Conservation (phyloP, 2,888 invertebrate species). For the Erebia palarica region DNA sequence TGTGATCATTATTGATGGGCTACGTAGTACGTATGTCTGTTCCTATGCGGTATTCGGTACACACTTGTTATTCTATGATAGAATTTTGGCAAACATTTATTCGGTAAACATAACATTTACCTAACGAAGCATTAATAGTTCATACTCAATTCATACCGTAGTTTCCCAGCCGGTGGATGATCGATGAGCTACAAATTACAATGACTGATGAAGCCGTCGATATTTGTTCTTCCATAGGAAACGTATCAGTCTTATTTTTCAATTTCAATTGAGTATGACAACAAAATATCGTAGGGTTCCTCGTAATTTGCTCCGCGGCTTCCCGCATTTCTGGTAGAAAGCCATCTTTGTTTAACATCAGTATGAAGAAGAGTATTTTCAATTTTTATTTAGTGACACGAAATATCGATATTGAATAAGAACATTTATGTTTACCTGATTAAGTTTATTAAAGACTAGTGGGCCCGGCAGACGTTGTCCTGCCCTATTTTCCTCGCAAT, state of each 20-base stretch:
- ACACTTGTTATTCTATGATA: not conserved
- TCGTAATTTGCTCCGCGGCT: too few relatives aligned
- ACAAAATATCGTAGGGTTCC: too few relatives aligned
- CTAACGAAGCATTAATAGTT: not conserved
- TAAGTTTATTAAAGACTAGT: too few relatives aligned
- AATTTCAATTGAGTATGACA: not conserved
- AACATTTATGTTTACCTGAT: too few relatives aligned
- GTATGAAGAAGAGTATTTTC: too few relatives aligned
- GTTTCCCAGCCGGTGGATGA: conserved; percentile 21
- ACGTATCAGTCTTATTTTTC: not conserved
- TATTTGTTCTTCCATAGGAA: conserved; percentile 7
- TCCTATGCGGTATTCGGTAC: not conserved
- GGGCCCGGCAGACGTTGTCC: too few relatives aligned
- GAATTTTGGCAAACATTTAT: not conserved
- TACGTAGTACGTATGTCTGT: not conserved
- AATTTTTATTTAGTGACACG: too few relatives aligned
- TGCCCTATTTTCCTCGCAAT: too few relatives aligned
- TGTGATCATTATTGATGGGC: not conserved
- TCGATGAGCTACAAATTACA: conserved; percentile 33
- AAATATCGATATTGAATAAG: too few relatives aligned
- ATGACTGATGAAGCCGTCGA: conserved; percentile 19
- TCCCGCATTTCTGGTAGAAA: too few relatives aligned
- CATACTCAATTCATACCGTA: not conserved
- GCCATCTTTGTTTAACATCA: too few relatives aligned
- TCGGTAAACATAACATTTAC: conserved; percentile 1